Evolutionary conservation across 2,113 vertebrate genomes (phyloP).

Genomic region (Neoarius graeffei): DNA sequence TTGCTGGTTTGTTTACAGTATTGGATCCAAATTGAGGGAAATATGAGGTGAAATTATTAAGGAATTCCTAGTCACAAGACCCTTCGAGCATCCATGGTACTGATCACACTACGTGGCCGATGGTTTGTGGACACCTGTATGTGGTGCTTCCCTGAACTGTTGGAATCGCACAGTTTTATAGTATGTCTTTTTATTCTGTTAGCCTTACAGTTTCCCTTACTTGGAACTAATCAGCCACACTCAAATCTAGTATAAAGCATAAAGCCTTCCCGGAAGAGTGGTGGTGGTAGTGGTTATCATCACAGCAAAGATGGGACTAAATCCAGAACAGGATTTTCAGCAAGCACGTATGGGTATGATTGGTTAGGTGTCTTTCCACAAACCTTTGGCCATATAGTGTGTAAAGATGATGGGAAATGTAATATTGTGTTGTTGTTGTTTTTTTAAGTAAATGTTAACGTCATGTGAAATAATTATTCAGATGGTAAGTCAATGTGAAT

Average conservation of each 20-base stretch:
- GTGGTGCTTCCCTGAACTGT: not conserved
- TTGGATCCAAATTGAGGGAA: not conserved
- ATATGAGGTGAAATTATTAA: not conserved
- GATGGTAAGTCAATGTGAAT: not conserved
- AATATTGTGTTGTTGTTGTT: not conserved
- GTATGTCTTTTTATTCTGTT: not conserved
- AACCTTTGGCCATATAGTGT: not conserved
- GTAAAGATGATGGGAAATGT: not conserved
- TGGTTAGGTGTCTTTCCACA: not conserved
- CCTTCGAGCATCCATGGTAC: not conserved
- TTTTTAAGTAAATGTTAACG: not conserved
- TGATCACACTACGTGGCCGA: not conserved
- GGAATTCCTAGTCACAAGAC: not conserved
- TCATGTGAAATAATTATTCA: not conserved
- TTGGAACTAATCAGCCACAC: not conserved
- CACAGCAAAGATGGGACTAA: not conserved
- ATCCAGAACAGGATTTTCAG: not conserved
- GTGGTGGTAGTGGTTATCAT: not conserved
- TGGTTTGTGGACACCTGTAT: not conserved
- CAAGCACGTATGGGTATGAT: not conserved
- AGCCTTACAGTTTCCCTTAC: not conserved
- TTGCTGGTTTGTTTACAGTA: not conserved
- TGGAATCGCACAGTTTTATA: not conserved
- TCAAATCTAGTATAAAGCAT: not conserved
- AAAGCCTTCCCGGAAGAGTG: not conserved